Evolutionary conservation across 1,140 invertebrate genomes (phyloP), one percentile per base, ranked within the genome.

Genomic region (Lysiphlebus fabarum): DNA sequence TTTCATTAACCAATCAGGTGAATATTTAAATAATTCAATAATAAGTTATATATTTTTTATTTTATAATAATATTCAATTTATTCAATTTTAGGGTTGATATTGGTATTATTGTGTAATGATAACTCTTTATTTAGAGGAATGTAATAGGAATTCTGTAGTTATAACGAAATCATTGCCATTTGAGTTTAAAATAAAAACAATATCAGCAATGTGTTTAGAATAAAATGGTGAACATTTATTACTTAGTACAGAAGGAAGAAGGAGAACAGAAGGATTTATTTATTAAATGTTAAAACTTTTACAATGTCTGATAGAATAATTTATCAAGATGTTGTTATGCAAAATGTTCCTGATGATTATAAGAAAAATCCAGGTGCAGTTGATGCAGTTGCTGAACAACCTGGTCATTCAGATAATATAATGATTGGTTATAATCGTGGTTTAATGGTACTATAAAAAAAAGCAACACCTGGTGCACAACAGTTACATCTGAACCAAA

Each of bases 191-290:
- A 77, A 77, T 93, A 62, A 98, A 97, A 73, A 93, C 90, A 69
- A 91, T 98, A 11, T 95, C 93, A 0, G 87, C 90, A 0, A 82
- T 92, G 66, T 93, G 90, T 71, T 81, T 95, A 44, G 91, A 93
- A 64, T 83, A 86, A 0, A 84, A 84, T 41, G 87, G 87, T 38
- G 87, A 93, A 67, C 82, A 92, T 70, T 76, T 96, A 6, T 83
- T 96, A 54, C 83, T 98, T n/a, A 95, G 95, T 1, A 97, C 95
- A 0, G 95, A 98, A 78, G 92, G 92, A 17, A n/a, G n/a, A n/a
- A n/a, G n/a, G n/a, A n/a, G n/a, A n/a, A n/a, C n/a, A 95, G 96
- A 5, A 96, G 98, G 76, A 91, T 98, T 62, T 96, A 96, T 80
- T 83, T 92, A 0, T 79, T 98, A 6, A n/a, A n/a, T n/a, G n/a